Conservation (phyloP, 2,113 vertebrate genomes). For the Seriola aureovittata region DNA sequence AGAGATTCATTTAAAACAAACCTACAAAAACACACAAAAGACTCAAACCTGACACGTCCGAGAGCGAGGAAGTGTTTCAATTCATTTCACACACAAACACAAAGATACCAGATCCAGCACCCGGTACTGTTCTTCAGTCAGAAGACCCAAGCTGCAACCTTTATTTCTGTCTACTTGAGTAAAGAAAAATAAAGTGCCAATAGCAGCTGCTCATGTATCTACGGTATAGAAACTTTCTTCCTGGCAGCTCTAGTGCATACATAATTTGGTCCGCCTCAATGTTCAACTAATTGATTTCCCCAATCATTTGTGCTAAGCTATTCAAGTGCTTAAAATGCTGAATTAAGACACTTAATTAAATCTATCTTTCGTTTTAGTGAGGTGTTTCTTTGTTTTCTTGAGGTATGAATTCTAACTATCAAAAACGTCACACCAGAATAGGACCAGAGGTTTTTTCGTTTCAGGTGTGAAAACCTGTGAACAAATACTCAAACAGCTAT, state of each 20-base stretch:
- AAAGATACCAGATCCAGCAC: slow-evolving; percentile 51
- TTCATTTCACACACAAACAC: slow-evolving; percentile 50
- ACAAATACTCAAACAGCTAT: slow-evolving; percentile 38
- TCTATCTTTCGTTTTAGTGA: slow-evolving; percentile 20
- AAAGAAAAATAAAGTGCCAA: slow-evolving; percentile 69
- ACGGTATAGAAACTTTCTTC: slow-evolving; percentile 9
- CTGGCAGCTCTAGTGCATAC: slow-evolving; percentile 59
- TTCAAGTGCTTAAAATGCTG: slow-evolving; percentile 47
- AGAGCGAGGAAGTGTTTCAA: slow-evolving; percentile 37
- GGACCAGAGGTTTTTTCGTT: slow-evolving; percentile 31
- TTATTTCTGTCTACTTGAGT: slow-evolving; percentile 42
- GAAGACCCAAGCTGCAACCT: slow-evolving; percentile 51
- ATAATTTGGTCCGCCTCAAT: slow-evolving; percentile 62
- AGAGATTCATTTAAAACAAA: slow-evolving; percentile 55
- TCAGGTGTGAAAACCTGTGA: slow-evolving; percentile 37
- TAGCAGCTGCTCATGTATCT: slow-evolving; percentile 65
- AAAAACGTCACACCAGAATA: slow-evolving; percentile 36
- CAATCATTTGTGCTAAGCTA: slow-evolving; percentile 50
- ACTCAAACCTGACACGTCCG: slow-evolving; percentile 21
- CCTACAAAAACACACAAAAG: slow-evolving; percentile 18
- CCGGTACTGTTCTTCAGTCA: slow-evolving; percentile 49
- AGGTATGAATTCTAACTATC: slow-evolving; percentile 50
- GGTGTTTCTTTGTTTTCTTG: slow-evolving; percentile 8
- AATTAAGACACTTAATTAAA: slow-evolving; percentile 28
- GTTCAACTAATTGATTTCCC: slow-evolving; percentile 25